phyloP scores from a whole-genome alignment of 2,797 vertebrate species.

The Enteromius unitaeniatus region DNA sequence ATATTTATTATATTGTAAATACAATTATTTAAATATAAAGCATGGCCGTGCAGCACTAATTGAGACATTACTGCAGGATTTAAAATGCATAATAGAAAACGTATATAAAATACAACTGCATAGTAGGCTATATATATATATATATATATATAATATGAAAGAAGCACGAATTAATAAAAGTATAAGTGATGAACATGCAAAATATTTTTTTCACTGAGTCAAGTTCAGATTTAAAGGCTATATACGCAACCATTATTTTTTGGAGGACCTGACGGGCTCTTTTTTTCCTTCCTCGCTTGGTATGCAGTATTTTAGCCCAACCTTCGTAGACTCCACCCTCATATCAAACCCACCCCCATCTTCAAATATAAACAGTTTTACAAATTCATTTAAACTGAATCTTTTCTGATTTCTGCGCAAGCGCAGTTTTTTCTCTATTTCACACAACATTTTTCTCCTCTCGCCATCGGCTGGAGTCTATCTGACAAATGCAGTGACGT shows the following conservation, averaged over 20 bases:
- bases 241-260: slow-evolving; percentile 11
- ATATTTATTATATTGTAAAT: background rate
- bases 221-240: slow-evolving; percentile 6
- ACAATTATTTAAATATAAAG: background rate
- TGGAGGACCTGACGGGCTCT: background rate
- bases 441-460: slow-evolving; percentile 56
- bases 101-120: background rate
- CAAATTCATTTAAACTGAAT: slow-evolving; percentile 67
- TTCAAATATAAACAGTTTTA: slow-evolving; percentile 71
- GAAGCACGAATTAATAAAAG: background rate
- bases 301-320: slow-evolving; percentile 45
- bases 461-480: slow-evolving; percentile 69
- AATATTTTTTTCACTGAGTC: background rate
- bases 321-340: slow-evolving; percentile 51
- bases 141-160: no score
- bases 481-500: slow-evolving; percentile 78
- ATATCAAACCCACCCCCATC: slow-evolving; percentile 52
- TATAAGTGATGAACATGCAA: background rate
- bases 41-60: background rate
- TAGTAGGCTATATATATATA: no score
- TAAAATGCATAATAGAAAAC: background rate
- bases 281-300: slow-evolving; percentile 23
- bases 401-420: slow-evolving; percentile 66
- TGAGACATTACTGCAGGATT: background rate
- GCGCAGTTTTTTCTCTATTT: slow-evolving; percentile 66